phyloP scores from a whole-genome alignment of 2,113 vertebrate genomes.

The Vimba vimba region DNA sequence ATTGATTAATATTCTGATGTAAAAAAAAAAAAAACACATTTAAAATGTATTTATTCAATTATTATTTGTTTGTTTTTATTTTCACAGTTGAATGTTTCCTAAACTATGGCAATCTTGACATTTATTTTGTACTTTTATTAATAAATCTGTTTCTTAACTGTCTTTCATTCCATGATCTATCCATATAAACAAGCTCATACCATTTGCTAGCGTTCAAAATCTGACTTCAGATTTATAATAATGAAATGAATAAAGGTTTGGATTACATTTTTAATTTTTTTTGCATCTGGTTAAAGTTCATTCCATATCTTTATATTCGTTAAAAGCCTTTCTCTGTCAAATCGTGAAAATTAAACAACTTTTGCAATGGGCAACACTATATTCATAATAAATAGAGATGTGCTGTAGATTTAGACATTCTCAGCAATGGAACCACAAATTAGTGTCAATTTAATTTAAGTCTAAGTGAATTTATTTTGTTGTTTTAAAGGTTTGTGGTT shows the following conservation, averaged over 20 bases:
- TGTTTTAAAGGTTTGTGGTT: not conserved
- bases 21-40: not conserved
- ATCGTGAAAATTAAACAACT: not conserved
- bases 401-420: slow-evolving; percentile 3
- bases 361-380: not conserved
- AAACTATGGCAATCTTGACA: not conserved
- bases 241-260: no score
- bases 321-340: not conserved
- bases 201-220: no score
- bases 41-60: no score
- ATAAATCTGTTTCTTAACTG: no score
- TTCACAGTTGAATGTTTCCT: not conserved
- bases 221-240: no score
- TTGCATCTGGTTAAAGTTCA: not conserved
- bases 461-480: not conserved
- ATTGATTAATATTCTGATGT: not conserved
- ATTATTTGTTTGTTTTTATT: no score
- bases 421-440: not conserved
- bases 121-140: not conserved
- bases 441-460: not conserved
- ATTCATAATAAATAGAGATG: not conserved
- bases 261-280: not conserved
- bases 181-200: no score
- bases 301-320: not conserved
- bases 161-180: no score